Percentiles rank a stretch among this genome's conserved stretches.
phyloP scores from a whole-genome alignment of 2,888 invertebrate species.

The Nasonovia ribisnigri region DNA sequence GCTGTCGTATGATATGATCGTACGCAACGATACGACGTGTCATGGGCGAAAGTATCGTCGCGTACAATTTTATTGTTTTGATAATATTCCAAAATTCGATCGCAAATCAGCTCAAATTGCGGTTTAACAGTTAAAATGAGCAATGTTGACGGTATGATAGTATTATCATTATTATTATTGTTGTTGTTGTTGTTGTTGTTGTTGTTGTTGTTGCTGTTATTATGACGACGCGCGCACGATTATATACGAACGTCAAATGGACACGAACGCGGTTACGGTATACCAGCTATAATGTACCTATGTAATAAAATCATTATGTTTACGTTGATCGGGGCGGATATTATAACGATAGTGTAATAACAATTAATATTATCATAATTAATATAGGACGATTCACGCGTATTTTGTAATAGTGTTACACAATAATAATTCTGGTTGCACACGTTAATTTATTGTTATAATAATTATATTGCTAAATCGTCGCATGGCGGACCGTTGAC shows the following conservation, averaged over 20 bases:
- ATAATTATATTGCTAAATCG: background rate
- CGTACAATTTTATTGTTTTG: background rate
- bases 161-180: background rate
- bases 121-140: background rate
- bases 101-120: background rate
- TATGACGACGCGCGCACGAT: background rate
- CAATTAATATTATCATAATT: background rate
- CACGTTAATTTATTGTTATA: background rate
- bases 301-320: background rate
- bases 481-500: background rate
- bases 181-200: background rate
- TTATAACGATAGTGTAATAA: background rate
- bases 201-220: no score
- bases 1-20: background rate
- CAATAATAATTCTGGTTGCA: background rate
- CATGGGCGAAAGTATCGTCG: background rate
- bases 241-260: background rate
- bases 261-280: background rate
- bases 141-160: background rate
- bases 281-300: background rate
- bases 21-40: background rate
- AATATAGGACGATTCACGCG: background rate
- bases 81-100: background rate
- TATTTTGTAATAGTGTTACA: background rate
- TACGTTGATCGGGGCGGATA: background rate